Percentiles rank a stretch among this genome's conserved stretches.
Conservation (phyloP, 2,113 vertebrate species). For the Odontophorus gujanensis region DNA sequence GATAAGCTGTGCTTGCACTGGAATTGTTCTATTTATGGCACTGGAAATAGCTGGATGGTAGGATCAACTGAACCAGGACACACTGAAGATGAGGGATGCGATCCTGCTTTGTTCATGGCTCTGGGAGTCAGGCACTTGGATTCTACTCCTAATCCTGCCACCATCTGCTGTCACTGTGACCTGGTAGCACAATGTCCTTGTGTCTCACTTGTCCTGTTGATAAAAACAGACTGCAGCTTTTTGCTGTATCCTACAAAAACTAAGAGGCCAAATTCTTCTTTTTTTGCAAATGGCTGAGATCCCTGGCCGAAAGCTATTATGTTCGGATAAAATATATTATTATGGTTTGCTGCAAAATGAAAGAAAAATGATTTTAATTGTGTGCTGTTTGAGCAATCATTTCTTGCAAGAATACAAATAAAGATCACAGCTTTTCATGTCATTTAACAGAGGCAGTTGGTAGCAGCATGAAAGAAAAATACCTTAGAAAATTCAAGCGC, state of each 20-base stretch:
- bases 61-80: neutral
- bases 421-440: conserved; percentile 38
- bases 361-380: neutral
- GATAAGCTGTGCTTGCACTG: neutral
- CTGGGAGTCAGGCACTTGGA: neutral
- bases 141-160: neutral
- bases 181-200: fast-evolving
- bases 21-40: neutral
- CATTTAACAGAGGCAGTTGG: conserved; percentile 10
- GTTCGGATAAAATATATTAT: neutral
- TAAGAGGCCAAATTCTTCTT: neutral
- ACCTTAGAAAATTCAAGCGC: conserved; percentile 2
- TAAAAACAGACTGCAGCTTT: neutral
- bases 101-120: neutral
- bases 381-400: neutral
- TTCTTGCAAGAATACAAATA: conserved; percentile 12
- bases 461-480: conserved; percentile 1
- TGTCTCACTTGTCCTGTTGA: neutral
- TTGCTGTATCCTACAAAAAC: neutral
- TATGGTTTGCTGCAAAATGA: neutral
- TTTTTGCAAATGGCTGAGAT: neutral
- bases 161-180: neutral
- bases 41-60: neutral
- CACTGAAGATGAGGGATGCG: fast-evolving
- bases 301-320: neutral